phyloP scores from a whole-genome alignment of 1,140 invertebrate genomes.

The Rhyzopertha dominica region DNA sequence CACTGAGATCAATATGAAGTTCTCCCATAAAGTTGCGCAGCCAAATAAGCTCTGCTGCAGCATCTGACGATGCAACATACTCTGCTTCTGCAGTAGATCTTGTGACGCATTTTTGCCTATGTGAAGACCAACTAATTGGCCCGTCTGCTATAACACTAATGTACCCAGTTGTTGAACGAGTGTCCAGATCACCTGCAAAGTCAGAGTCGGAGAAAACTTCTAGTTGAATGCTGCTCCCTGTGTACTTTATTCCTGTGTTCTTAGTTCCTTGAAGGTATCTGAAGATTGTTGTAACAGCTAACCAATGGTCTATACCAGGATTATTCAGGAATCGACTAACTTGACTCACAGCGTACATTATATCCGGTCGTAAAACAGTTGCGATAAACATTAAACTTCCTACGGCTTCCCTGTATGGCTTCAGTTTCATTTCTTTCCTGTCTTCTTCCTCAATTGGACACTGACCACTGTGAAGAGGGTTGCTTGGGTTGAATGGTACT shows the following conservation, averaged over 20 bases:
- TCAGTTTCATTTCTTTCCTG: too few relatives aligned
- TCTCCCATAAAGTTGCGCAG: slow-evolving; percentile 32
- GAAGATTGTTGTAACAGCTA: slow-evolving; percentile 39
- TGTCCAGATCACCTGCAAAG: slow-evolving; percentile 33
- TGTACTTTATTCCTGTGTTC: slow-evolving; percentile 29
- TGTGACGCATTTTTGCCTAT: slow-evolving; percentile 37
- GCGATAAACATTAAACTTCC: slow-evolving; percentile 43
- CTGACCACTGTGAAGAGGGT: too few relatives aligned
- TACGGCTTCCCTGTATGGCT: slow-evolving; percentile 40
- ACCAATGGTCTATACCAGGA: slow-evolving; percentile 33
- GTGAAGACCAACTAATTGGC: slow-evolving; percentile 40
- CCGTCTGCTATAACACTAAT: slow-evolving; percentile 26
- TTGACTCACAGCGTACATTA: slow-evolving; percentile 41
- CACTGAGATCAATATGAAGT: slow-evolving; percentile 10
- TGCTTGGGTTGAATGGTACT: too few relatives aligned
- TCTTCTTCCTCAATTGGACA: too few relatives aligned
- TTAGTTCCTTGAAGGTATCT: slow-evolving; percentile 45
- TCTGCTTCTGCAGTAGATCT: slow-evolving; percentile 46
- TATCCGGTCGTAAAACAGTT: slow-evolving; percentile 42
- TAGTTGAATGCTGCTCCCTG: neutral
- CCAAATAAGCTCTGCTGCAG: slow-evolving; percentile 39
- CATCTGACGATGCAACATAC: slow-evolving; percentile 35
- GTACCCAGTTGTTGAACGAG: slow-evolving; percentile 34
- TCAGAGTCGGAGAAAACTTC: slow-evolving; percentile 26
- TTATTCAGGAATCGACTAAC: slow-evolving; percentile 30